These are phyloP conservation scores for Nasonovia ribisnigri DNA, from an alignment of 2,888 invertebrate genomes.

Conservation along the genomic window DNA sequence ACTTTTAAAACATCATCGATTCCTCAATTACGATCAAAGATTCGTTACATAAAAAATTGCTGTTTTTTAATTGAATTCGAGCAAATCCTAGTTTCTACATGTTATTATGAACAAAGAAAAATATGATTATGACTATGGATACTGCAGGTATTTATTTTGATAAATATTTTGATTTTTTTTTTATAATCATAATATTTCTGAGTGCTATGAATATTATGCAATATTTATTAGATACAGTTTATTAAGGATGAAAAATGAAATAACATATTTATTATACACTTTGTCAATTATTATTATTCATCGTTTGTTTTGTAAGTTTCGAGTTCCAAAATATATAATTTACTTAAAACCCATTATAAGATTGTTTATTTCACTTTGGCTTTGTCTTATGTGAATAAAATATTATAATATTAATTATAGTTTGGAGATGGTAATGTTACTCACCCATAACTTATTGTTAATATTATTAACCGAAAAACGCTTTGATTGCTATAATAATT, in stretches of 20 bases:
- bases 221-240: not conserved
- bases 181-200: not conserved
- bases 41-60: not conserved
- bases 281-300: not conserved
- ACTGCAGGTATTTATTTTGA: not conserved
- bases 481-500: not conserved
- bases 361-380: not conserved
- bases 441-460: not conserved
- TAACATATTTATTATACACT: not conserved
- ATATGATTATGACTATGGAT: not conserved
- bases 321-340: not conserved
- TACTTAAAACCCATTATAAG: not conserved
- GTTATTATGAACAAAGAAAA: not conserved
- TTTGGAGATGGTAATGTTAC: not conserved
- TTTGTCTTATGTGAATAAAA: not conserved
- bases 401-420: not conserved
- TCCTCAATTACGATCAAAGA: not conserved
- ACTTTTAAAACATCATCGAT: not conserved
- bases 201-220: not conserved
- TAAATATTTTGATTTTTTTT: not conserved
- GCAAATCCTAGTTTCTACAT: not conserved
- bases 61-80: not conserved
- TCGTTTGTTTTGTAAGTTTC: not conserved
- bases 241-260: not conserved
- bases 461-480: not conserved